A percentile compares a stretch with the other conserved stretches of the same genome.
phyloP scores from a whole-genome alignment of 2,113 vertebrate species.

The crab-eating macaque (Macaca fascicularis) region T2T-MFA8v1.1 NC_088387.1:98431001-98431500 shows the following conservation, averaged over 20 bases:
- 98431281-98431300: background rate
- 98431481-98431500: background rate
- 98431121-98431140: background rate
- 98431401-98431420: background rate
- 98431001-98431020: too few relatives aligned
- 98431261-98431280: background rate
- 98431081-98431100: background rate
- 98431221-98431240: background rate
- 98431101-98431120: background rate
- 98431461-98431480: background rate
- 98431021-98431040: background rate
- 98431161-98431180: background rate
- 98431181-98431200: background rate
- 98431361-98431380: background rate
- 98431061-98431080: background rate
- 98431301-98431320: background rate
- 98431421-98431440: background rate
- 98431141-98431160: background rate
- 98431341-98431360: background rate
- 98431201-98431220: background rate
- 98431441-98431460: background rate
- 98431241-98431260: background rate
- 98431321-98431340: background rate
- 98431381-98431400: background rate
- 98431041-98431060: background rate